Evolutionary conservation across 2,113 vertebrate species (phyloP).

Genomic region (Rhea pennata): DNA sequence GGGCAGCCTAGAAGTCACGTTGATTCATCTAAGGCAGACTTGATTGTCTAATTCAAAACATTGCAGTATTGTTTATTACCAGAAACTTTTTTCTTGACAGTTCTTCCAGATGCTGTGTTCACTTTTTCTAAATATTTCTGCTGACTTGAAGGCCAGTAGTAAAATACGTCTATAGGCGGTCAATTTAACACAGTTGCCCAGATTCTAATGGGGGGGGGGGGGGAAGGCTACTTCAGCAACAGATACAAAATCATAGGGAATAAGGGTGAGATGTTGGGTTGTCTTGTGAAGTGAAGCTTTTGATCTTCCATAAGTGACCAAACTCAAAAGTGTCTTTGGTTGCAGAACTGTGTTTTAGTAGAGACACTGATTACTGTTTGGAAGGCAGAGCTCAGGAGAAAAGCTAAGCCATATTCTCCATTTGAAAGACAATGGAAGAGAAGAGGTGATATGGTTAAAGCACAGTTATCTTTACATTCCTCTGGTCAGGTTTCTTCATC

Average conservation of each 20-base stretch:
- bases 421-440: neutral
- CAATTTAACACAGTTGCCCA: neutral
- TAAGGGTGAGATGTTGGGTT: neutral
- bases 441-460: neutral
- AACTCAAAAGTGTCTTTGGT: neutral
- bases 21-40: neutral
- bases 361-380: neutral
- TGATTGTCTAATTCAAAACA: neutral
- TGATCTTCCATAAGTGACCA: neutral
- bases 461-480: rapidly evolving
- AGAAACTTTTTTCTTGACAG: neutral
- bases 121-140: neutral
- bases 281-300: neutral
- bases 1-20: neutral
- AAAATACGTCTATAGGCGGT: neutral
- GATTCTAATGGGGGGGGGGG: neutral
- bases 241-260: neutral
- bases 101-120: neutral
- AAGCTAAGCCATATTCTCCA: neutral
- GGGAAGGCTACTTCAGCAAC: neutral
- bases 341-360: neutral
- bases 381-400: neutral
- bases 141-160: neutral
- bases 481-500: neutral
- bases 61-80: neutral